Base-by-base conservation (phyloP, 2,113 vertebrate genomes). In the Chloropsis hardwickii region DNA sequence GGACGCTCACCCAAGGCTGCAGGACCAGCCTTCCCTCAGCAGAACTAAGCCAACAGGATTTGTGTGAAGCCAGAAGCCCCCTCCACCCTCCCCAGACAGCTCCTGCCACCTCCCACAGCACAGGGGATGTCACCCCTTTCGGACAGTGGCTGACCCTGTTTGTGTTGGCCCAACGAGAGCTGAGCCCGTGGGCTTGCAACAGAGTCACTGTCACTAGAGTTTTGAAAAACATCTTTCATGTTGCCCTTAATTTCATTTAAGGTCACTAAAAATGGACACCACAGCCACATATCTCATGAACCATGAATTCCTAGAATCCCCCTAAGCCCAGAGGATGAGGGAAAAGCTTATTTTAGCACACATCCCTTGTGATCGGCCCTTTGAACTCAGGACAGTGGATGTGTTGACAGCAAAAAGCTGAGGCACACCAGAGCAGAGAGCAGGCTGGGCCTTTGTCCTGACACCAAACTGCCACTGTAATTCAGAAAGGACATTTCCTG, bases 281-380 rank as follows among this genome's bases (percentile, higher is more conserved):
- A 21, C 50, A n/a, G 62, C 57, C 78, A 78, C 83, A 51, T 81
- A 66, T 5, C 88, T 86, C 83, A 88, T 42, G 44, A 78, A 91
- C 91, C 33, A 80, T 94, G 60, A 88, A 91, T 95, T 95, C 92
- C 88, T 86, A 88, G 92, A 94, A 85, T 45, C 48, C 72, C 33
- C 67, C 78, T 94, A 97, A 97, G 93, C 95, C 95, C 24, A 2
- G 74, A 66, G 80, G 90, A 94, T 96, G 93, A 97, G 44, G 64
- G 94, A 86, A 97, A 90, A 88, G 81, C 65, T 93, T 66, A 93
- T 66, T 47, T 86, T 94, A 97, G 92, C 57, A 74, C 8, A 3
- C 60, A 54, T 56, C 88, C 95, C 62, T 60, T 50, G 51, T 66
- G 88, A 81, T 94, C 92, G 6, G 66, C 81, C 79, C 96, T 97